Conservation (phyloP, 2,888 invertebrate species). For the Aproaerema taeniolella region DNA sequence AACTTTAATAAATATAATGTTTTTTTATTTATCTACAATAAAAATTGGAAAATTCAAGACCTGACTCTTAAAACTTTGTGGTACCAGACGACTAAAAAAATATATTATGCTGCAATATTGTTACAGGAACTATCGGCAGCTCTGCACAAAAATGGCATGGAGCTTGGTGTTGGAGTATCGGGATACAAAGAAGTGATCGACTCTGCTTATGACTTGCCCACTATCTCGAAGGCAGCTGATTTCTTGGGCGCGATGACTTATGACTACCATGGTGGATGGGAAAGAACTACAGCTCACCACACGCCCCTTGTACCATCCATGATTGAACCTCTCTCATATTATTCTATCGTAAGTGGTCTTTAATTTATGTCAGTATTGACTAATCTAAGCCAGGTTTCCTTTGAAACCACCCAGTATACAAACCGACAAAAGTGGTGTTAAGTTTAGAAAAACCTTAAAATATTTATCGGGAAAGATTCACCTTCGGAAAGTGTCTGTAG, state of each 20-base stretch:
- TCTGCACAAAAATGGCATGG: constrained; percentile 82
- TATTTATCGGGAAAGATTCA: too few species aligned
- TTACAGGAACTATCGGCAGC: constrained; percentile 81
- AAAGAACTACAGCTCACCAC: constrained; percentile 86
- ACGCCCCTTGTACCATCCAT: constrained; percentile 83
- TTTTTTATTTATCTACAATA: too few species aligned
- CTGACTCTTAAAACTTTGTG: background rate
- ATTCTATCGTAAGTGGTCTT: constrained; percentile 86
- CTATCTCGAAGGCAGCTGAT: constrained; percentile 83
- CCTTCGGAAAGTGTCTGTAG: too few species aligned
- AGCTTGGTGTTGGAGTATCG: constrained; percentile 89
- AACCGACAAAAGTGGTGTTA: too few species aligned
- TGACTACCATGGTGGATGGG: constrained; percentile 95
- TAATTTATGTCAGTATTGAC: too few species aligned
- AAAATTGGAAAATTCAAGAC: background rate
- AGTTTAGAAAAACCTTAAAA: too few species aligned
- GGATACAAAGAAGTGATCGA: constrained; percentile 95
- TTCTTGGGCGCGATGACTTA: constrained; percentile 92
- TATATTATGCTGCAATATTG: background rate
- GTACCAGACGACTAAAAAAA: background rate
- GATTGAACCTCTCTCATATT: constrained; percentile 84
- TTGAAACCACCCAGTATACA: too few species aligned
- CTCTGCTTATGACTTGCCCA: constrained; percentile 87
- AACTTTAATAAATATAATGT: too few species aligned
- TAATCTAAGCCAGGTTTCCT: too few species aligned